Conservation (phyloP, 92 coral and sea anemone species). For the Isaurus tuberculatus region DNA sequence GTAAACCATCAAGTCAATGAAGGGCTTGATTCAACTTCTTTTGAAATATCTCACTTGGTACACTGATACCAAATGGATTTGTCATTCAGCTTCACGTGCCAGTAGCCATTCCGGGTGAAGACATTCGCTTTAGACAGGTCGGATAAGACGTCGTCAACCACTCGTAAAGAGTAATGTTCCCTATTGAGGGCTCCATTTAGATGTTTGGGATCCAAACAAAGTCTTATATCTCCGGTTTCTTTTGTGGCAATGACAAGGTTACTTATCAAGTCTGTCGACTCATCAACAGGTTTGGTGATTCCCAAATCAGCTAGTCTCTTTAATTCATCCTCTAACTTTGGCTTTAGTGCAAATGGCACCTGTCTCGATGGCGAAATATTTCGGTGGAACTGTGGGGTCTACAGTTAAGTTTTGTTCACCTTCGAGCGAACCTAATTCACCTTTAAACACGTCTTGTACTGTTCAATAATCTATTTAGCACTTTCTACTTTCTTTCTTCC, state of each 20-base stretch:
- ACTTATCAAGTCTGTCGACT: constrained; percentile 54
- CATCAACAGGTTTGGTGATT: no score
- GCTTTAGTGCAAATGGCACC: background rate
- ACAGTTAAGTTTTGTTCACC: constrained; percentile 26
- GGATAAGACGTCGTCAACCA: constrained; percentile 70
- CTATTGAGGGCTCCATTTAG: no score
- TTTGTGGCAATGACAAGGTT: constrained; percentile 40
- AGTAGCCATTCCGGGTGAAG: no score
- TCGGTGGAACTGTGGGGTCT: background rate
- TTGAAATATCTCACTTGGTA: no score
- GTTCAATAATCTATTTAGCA: constrained; percentile 46
- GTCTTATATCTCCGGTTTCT: constrained; percentile 37
- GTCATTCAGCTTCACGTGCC: no score
- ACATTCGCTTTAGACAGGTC: constrained; percentile 61
- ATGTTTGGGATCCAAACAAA: constrained; percentile 60
- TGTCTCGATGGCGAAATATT: background rate
- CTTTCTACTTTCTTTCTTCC: constrained; percentile 16
- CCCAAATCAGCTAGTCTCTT: background rate
- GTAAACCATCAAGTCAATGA: no score
- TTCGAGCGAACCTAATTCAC: constrained; percentile 9
- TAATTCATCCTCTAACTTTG: no score
- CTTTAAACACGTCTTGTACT: no score
- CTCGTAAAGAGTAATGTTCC: no score
- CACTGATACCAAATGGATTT: constrained; percentile 53
- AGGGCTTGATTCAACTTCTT: no score